Base-by-base conservation (phyloP, 2,113 vertebrate species). In the Silurus meridionalis region DNA sequence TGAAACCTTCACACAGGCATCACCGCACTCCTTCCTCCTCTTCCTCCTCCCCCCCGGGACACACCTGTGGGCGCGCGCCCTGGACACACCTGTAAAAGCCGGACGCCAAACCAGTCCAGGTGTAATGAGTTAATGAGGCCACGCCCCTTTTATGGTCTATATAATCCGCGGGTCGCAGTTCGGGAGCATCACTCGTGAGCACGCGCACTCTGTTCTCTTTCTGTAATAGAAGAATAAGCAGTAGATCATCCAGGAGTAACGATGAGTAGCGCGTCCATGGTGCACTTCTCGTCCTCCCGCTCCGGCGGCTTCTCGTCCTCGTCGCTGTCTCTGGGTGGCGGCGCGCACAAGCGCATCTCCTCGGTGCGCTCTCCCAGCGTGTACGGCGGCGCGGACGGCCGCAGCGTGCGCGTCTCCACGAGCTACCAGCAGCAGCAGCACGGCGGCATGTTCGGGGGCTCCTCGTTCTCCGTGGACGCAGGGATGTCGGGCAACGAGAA, bases 401-500 rank as follows among this genome's bases (percentile, higher is more conserved):
- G 0, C 3, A 90, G 74, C 63, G 87, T 92, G 52, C 83, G 72
- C 61, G 74, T 94, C 19, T 94, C 95, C 9, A 92, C 92, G 37
- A 37, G 37, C 85, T 21, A 85, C 90, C 21, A 63, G 81, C 58
- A 87, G 21, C 53, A 82, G 2, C 83, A 53, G 93, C 5, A 91
- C 92, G 85, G 21, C 93, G 86, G 0, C 77, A 0, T 37, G 57
- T 0, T 86, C 74, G 0, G 66, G 80, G 23, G 6, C 1, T n/a
- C n/a, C 3, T 9, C 0, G 1, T 19, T 66, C 2, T 75, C 55
- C 0, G 58, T 21, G 4, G 66, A 78, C 23, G 37, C 37, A 37
- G 25, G 19, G 11, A 0, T 71, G 0, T 0, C 57, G 0, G 13
- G 57, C 14, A 93, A 69, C 78, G 92, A 94, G 87, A 96, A 95